phyloP scores from a whole-genome alignment of 2,797 vertebrate genomes.

The Serranus cabrilla region DNA sequence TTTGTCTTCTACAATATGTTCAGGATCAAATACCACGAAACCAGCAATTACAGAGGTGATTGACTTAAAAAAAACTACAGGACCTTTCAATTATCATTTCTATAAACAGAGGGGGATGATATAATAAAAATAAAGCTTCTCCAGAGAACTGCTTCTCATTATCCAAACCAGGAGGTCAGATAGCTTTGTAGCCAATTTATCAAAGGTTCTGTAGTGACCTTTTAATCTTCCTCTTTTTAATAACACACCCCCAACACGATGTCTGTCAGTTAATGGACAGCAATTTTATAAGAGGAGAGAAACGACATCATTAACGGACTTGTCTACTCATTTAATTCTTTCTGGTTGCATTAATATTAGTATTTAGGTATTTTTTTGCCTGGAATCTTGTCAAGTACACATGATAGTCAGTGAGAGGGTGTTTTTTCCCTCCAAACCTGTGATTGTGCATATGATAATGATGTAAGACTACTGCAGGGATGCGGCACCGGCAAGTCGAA shows the following conservation, averaged over 20 bases:
- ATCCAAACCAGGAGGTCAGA: slow-evolving; percentile 59
- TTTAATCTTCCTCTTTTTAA: slow-evolving; percentile 59
- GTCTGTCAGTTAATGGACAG: slow-evolving; percentile 45
- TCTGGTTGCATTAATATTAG: not conserved
- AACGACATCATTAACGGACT: not conserved
- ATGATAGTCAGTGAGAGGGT: slow-evolving; percentile 1
- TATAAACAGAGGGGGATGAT: slow-evolving; percentile 26
- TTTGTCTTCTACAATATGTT: slow-evolving; percentile 4
- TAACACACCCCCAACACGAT: slow-evolving; percentile 33
- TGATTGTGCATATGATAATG: slow-evolving; percentile 53
- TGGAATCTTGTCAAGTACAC: not conserved
- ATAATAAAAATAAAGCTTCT: slow-evolving; percentile 41
- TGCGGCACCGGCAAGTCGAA: slow-evolving; percentile 24
- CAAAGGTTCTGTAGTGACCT: slow-evolving; percentile 69
- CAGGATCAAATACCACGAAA: slow-evolving; percentile 34
- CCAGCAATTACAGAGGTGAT: slow-evolving; percentile 40
- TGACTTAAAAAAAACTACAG: slow-evolving; percentile 36
- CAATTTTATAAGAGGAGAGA: slow-evolving; percentile 21
- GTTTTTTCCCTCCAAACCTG: slow-evolving; percentile 17
- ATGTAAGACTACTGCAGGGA: slow-evolving; percentile 54
- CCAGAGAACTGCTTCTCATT: slow-evolving; percentile 56
- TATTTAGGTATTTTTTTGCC: not conserved
- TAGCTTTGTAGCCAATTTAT: slow-evolving; percentile 66
- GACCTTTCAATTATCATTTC: slow-evolving; percentile 42
- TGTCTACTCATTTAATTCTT: slow-evolving; percentile 16